A percentile compares a stretch with the other conserved stretches of the same genome.
These are phyloP conservation scores for Salvelinus fontinalis DNA, from an alignment of 2,113 vertebrate genomes.

Conservation along the genomic window DNA sequence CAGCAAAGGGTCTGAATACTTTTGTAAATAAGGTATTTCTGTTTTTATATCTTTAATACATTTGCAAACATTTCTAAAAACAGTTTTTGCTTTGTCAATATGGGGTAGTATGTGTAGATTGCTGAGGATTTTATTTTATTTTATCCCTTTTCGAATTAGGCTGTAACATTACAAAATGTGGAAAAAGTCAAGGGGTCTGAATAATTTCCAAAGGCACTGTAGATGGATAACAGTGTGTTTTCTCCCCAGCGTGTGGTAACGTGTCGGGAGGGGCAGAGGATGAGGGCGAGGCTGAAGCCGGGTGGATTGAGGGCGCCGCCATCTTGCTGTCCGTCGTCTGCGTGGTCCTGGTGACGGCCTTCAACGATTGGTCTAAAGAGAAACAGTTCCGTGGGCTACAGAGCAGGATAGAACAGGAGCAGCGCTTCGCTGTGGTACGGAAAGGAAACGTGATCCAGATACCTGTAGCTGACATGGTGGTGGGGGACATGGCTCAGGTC, in stretches of 20 bases:
- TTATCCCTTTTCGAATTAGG: no score
- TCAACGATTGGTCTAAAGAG: constrained; percentile 96
- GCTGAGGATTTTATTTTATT: no score
- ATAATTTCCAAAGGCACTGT: neutral
- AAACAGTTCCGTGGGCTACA: constrained; percentile 93
- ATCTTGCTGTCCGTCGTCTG: constrained; percentile 91
- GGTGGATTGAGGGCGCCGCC: constrained; percentile 92
- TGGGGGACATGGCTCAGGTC: constrained; percentile 89
- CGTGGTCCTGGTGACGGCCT: constrained; percentile 90
- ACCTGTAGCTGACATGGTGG: constrained; percentile 88
- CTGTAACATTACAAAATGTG: no score
- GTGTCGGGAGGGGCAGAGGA: constrained; percentile 75
- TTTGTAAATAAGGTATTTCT: no score
- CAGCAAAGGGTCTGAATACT: no score
- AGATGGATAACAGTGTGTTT: neutral
- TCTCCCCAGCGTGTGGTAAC: constrained; percentile 78
- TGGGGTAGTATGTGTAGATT: no score
- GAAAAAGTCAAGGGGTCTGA: no score
- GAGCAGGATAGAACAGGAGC: constrained; percentile 90
- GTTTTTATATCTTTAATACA: no score
- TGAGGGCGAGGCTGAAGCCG: constrained; percentile 83
- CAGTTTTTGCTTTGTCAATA: no score
- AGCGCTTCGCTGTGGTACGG: constrained; percentile 80
- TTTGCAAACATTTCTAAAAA: no score
- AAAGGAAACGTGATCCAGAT: constrained; percentile 87